Evolutionary conservation across 2,888 invertebrate genomes (phyloP), one percentile per base, ranked within the genome.

Genomic region (Athalia cordata): DNA sequence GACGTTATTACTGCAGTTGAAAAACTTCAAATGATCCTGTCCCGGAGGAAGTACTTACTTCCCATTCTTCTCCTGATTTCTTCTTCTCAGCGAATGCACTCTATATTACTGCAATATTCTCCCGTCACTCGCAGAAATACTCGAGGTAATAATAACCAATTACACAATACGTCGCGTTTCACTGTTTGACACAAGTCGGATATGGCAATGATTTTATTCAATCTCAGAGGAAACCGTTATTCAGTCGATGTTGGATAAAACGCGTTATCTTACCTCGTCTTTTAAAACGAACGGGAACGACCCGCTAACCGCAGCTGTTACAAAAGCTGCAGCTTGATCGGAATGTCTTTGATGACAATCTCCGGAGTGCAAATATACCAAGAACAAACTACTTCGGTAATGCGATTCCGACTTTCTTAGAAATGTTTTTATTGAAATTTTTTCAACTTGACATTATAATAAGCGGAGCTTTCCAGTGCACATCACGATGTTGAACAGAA

Each of bases 381-480:
- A n/a, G 66, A 66, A 66, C 49, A 49, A 66, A 66, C 66, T 66
- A 49, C 66, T 49, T 49, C 49, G 49, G 66, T 66, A 66, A 66
- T 49, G 49, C 47, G 66, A 49, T 66, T 66, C 13, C 13, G 49
- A 49, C 29, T 29, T 66, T 66, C 66, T 47, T 15, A 49, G 13
- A 15, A 66, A 47, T 47, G 66, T 66, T 66, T 66, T 8, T 66
- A 47, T 66, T 66, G 66, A 13, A 66, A 66, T 5, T 61, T 61
- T 8, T 66, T 66, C 8, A 4, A 47, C 66, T 66, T 5, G 8
- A 49, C 47, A 6, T 66, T 66, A 49, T n/a, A 13, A 49, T 49
- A 11, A 66, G 49, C 66, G 13, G 66, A 66, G 13, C 3, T 66
- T 15, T 15, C 3, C 13, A 6, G n/a, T 13, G 49, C 47, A 13